Evolutionary conservation across 2,888 invertebrate species (phyloP), one percentile per base, ranked within the genome.

Genomic region (Cryptosula pallasiana): DNA sequence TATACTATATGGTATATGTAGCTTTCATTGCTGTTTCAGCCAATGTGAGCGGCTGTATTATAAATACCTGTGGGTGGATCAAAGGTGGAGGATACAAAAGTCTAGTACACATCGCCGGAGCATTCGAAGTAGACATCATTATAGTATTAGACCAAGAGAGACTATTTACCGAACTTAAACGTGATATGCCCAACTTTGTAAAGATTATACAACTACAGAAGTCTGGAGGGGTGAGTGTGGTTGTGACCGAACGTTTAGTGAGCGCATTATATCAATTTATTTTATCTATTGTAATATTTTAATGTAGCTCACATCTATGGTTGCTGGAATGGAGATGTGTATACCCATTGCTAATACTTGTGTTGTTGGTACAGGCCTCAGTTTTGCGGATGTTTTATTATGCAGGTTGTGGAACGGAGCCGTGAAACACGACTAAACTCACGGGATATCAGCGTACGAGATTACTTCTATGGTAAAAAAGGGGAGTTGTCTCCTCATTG

Each of bases 1-100:
- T n/a, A n/a, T n/a, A n/a, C n/a, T n/a, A n/a, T n/a, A n/a, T n/a
- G n/a, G n/a, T n/a, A n/a, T n/a, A n/a, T n/a, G n/a, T n/a, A n/a
- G n/a, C n/a, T n/a, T n/a, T 20, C 20, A 45, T 20, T 45, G 5
- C 20, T 5, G 2, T 63, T 78, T 27, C 76, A 83, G 86, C 84
- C 5, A 83, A 83, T 75, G 77, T 81, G 9, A 86, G 87, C 1
- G 99, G 99, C 0, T 91, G 93, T 1, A 90, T 99, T 45, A 94
- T 99, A 76, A 99, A 99, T 85, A 98, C 98, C 0, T 95, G 96
- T 78, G 98, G 98, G 0, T 99, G 96, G 96, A 91, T 97, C 0
- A 95, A 95, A 85, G 92, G 91, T 0, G 90, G 89, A 0, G 98
- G 97, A 0, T 98, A 95, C 84, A 91, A 91, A 79, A 89, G 92